Evolutionary conservation across 1,140 invertebrate species (phyloP), one percentile per base, ranked within the genome.

Genomic region (Microplitis mediator): DNA sequence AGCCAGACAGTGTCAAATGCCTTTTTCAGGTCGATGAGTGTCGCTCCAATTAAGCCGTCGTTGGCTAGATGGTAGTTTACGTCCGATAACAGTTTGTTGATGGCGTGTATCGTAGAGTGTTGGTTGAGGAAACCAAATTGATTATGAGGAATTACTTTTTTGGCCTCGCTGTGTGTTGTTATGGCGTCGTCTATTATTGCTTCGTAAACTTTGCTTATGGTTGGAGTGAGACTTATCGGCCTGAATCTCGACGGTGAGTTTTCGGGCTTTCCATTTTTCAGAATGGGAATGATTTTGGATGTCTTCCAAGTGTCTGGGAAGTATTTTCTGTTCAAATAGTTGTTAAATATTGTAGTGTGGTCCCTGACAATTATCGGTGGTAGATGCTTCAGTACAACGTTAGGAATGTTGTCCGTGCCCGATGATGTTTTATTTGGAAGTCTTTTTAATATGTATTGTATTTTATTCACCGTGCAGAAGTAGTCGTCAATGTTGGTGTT

Each of bases 261-360:
- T 0, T 60, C 4, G 3, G 68, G 35, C 76, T 80, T 80, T 1
- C 69, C 52, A 54, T 77, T 72, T 62, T 79, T 80, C 0, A 58
- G 58, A 0, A 82, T 72, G 0, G 76, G 73, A 3, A 75, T 45
- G 0, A 80, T 60, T 73, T 78, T 79, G 0, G 74, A 70, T 11
- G 2, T 54, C 74, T 80, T 80, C 74, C 71, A 80, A 0, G 0
- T 14, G 0, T 16, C 16, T 13, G 79, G 79, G 16, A 77, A 80
- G 9, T 75, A 74, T 0, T 14, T 52, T n/a, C 39, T 58, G 35
- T 75, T 75, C 8, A 75, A 4, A 0, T 60, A 14, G 23, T 75
- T 75, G 23, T 75, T 75, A 32, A 77, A 72, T 0, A 77, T 11
- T 4, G 69, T 66, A 6, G 60, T 35, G 16, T 70, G 68, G 2